Base-by-base conservation (phyloP, 2,113 vertebrate genomes). In the Haplochromis vanheusdeni region DNA sequence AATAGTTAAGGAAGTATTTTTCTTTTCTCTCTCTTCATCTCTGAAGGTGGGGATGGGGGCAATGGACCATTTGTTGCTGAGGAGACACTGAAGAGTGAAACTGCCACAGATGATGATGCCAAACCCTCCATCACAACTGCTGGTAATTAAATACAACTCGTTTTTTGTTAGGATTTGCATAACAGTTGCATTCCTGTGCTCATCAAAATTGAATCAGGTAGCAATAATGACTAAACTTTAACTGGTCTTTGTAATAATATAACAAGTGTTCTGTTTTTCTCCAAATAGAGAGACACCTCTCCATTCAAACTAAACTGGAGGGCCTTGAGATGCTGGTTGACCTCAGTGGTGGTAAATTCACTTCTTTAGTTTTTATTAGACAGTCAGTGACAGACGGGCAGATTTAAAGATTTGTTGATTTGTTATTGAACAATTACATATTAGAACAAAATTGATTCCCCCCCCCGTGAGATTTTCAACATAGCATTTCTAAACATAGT, bases 221-320 rank as follows among this genome's bases (percentile, higher is more conserved):
- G 70, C 26, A 31, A 0, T n/a, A 0, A 49, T 31, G 70, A 49
- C 42, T 77, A 8, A 77, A 31, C 23, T 4, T 75, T 11, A 28
- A 7, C 70, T 17, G 42, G 6, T 26, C 6, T 13, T 26, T 26
- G 19, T 3, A 7, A 68, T 35, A 16, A 65, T 11, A 45, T 31
- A 21, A 54, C 10, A 49, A 26, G 13, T 51, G 1, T 17, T 88
- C 5, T 56, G 2, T 1, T 84, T 19, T 7, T 55, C 23, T 65
- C 0, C 65, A 3, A 5, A 79, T 95, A 99, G 99, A 98, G 82
- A 97, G 97, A 95, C 98, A 99, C 86, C 93, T 97, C 86, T 99
- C 99, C 79, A 98, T 99, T 95, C 99, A 99, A 89, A 97, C 95
- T 47, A 92, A 96, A 6, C 96, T 99, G 89, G 96, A 97, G 52